phyloP scores from a whole-genome alignment of 2,888 invertebrate species.

The Acronicta aceris region DNA sequence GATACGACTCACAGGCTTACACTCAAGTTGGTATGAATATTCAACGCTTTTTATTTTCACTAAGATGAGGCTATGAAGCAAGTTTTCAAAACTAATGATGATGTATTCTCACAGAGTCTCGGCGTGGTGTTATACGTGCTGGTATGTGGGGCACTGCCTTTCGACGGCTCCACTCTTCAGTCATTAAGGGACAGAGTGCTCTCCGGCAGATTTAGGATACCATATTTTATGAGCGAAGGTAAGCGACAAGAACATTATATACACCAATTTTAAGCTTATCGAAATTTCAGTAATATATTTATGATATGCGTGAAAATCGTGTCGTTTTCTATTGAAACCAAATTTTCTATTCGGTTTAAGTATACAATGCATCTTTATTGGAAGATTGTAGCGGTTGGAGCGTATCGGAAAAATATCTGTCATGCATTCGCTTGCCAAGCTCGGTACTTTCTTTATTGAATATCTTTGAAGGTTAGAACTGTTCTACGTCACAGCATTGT shows the following conservation, averaged over 20 bases:
- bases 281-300: conserved; percentile 7
- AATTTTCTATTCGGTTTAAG: background rate
- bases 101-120: conserved; percentile 92
- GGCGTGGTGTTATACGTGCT: conserved; percentile 98
- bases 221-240: conserved; percentile 99
- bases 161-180: conserved; percentile 98
- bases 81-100: conserved; percentile 38
- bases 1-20: background rate
- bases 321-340: conserved; percentile 1
- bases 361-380: conserved; percentile 1
- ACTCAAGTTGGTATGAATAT: background rate
- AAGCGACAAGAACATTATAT: conserved; percentile 68
- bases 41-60: conserved; percentile 5
- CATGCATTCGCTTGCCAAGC: conserved; percentile 16
- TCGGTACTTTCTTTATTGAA: conserved; percentile 50
- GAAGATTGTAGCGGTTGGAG: conserved; percentile 2
- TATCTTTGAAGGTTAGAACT: conserved; percentile 44
- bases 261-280: conserved; percentile 37
- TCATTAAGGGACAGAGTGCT: conserved; percentile 97
- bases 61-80: conserved; percentile 2
- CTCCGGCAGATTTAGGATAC: conserved; percentile 98
- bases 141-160: conserved; percentile 98
- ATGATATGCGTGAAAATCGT: conserved; percentile 1
- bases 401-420: conserved; percentile 15
- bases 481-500: conserved; percentile 52